Base-by-base conservation (phyloP, 2,797 vertebrate species). In the Ptychobarbus kaznakovi region DNA sequence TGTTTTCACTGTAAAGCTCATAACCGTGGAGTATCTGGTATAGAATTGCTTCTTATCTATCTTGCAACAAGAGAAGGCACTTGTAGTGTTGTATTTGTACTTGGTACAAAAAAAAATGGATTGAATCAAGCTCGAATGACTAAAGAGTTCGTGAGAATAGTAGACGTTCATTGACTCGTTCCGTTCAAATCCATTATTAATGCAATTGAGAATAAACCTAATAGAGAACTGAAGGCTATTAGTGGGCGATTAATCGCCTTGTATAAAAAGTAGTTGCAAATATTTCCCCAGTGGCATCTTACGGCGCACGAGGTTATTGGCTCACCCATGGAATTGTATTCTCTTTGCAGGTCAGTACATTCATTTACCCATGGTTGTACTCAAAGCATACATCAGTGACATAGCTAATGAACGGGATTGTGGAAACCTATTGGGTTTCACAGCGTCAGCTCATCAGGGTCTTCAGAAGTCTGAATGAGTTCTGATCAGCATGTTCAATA, bases 211-310 rank as follows among this genome's bases (percentile, higher is more conserved):
- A 86, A 84, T 81, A 70, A 56, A 82, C 73, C 61, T 72, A 40
- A 25, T 79, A n/a, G 70, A 86, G 44, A 63, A 25, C 53, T 28
- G 61, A 78, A 87, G 44, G 73, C 80, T 53, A 49, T 84, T 88
- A 72, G 42, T 15, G 40, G 79, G 56, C 56, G 66, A 79, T 70
- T 80, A 49, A 86, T 81, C 22, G 58, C 13, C n/a, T 53, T n/a
- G 16, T 58, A 81, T 86, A 82, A 81, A 82, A 86, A 56, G 32
- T 51, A 61, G 68, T 66, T 80, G 42, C 44, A 66, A 78, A 77
- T 82, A 70, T 81, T 83, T 89, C 87, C 88, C 84, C 13, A 11
- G 84, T 86, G 88, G 80, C 72, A 83, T 58, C 25, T 83, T 63
- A 83, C 3, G 32, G 66, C 15, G 28, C 68, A 58, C 72, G 68